These are phyloP conservation scores for Hucho hucho DNA, from an alignment of 2,113 vertebrate species.

Conservation along the genomic window DNA sequence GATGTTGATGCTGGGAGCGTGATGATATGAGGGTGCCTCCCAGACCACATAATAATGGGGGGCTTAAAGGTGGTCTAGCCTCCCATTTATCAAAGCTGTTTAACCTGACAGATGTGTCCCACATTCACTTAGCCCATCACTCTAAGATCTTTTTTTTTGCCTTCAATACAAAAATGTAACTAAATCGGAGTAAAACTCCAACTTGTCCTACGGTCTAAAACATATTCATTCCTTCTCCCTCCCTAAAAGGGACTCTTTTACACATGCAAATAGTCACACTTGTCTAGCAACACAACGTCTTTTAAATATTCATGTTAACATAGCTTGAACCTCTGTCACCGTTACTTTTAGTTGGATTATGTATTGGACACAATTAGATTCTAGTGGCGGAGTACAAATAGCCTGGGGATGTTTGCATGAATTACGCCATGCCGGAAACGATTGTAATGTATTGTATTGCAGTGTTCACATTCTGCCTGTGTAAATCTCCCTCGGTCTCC, in stretches of 20 bases:
- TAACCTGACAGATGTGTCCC: background rate
- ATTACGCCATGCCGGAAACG: slow-evolving; percentile 62
- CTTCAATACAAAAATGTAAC: slow-evolving; percentile 11
- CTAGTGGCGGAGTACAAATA: slow-evolving; percentile 66
- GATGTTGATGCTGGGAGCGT: slow-evolving; percentile 30
- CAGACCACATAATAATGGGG: slow-evolving; percentile 34
- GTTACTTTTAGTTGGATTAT: slow-evolving; percentile 71
- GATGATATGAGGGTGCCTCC: slow-evolving; percentile 44
- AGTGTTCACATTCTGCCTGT: slow-evolving; percentile 57
- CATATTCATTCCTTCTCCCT: background rate
- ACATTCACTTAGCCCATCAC: slow-evolving; percentile 10
- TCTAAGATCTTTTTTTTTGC: background rate
- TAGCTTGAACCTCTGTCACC: slow-evolving; percentile 63
- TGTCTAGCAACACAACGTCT: slow-evolving; percentile 40
- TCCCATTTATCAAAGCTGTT: slow-evolving; percentile 9
- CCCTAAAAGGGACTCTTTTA: background rate
- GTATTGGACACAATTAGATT: slow-evolving; percentile 73
- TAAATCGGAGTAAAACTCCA: background rate
- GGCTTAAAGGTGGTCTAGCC: slow-evolving; percentile 12
- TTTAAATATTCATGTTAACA: slow-evolving; percentile 69
- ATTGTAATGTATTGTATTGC: slow-evolving; percentile 66
- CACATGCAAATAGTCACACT: slow-evolving; percentile 45
- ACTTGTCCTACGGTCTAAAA: background rate
- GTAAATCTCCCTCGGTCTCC: slow-evolving; percentile 64
- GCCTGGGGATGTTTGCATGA: slow-evolving; percentile 72